Evolutionary conservation across 2,797 vertebrate species (phyloP), one percentile per base, ranked within the genome.

Genomic region (Leucoraja ocellata): DNA sequence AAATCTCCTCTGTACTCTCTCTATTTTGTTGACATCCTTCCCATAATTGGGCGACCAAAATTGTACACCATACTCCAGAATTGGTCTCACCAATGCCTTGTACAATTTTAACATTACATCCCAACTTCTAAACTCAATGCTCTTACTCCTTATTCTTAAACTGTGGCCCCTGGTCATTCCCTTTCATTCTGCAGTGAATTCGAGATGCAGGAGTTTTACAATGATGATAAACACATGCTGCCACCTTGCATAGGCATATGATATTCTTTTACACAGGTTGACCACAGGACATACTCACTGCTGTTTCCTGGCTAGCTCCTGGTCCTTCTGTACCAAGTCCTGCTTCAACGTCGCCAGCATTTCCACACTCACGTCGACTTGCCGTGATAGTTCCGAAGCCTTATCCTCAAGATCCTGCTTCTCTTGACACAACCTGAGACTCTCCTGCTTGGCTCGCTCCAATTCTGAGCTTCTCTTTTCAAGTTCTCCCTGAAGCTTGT

Each of bases 311-410:
- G 95, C 98, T 94, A 99, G 98, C 95, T 99, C 99, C 93, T 98
- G 97, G 93, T 99, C 99, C 95, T 99, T 99, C 96, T 97, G 98
- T 94, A 98, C 98, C 94, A 99, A 96, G 95, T 99, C 98, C 96
- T 99, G 98, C 95, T 99, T 99, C 93, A 99, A 98, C 81, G 97
- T 98, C 2, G 99, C 99, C 93, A 99, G 94, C 98, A 99, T 98
- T 96, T 99, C 99, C 96, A 99, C 99, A 0, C 98, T 99, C 94
- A 99, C 99, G 0, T 99, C 98, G 95, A 99, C 99, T 96, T 99
- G 99, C 18, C 98, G 97, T 0, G 98, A 99, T 32, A 99, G 97
- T 94, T 99, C 99, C 0, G 98, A 97, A 0, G 99, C 99, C 25
- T 99, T 97, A 95, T 99, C 98, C 96, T 99, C 99, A 95, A 99